phyloP scores from a whole-genome alignment of 1,140 invertebrate genomes.

The Drosophila aff. region DNA sequence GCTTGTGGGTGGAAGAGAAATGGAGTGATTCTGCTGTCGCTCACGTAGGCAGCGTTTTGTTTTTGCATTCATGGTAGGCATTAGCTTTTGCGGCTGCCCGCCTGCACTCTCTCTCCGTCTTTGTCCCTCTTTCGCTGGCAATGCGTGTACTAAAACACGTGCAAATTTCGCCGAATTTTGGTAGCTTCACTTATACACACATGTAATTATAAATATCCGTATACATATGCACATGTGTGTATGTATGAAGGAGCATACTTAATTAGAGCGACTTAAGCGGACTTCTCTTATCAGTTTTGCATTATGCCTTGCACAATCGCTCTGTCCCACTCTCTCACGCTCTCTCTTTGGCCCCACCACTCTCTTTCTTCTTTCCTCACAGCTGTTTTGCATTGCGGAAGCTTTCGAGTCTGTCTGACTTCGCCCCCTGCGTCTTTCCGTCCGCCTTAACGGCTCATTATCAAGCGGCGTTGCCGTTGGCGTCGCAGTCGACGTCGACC shows the following conservation, averaged over 20 bases:
- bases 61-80: slow-evolving; percentile 32
- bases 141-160: slow-evolving; percentile 58
- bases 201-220: slow-evolving; percentile 6
- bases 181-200: slow-evolving; percentile 5
- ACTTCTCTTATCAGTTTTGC: slow-evolving; percentile 56
- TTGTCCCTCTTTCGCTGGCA: slow-evolving; percentile 8
- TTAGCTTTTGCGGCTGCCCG: slow-evolving; percentile 8
- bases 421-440: slow-evolving; percentile 48
- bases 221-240: no score
- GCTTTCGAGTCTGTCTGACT: slow-evolving; percentile 52
- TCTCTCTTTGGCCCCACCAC: background rate
- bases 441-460: slow-evolving; percentile 74
- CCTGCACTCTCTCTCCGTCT: slow-evolving; percentile 8
- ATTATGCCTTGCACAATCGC: slow-evolving; percentile 50
- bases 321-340: slow-evolving; percentile 4
- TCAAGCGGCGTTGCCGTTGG: slow-evolving; percentile 48
- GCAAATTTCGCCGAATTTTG: slow-evolving; percentile 55
- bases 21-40: slow-evolving; percentile 36
- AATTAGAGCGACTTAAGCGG: slow-evolving; percentile 25
- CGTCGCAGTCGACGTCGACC: slow-evolving; percentile 39
- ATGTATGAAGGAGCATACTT: slow-evolving; percentile 4
- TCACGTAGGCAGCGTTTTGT: slow-evolving; percentile 76
- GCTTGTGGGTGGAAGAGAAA: slow-evolving; percentile 3
- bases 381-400: slow-evolving; percentile 74
- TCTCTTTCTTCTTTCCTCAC: slow-evolving; percentile 15